phyloP scores from a whole-genome alignment of 2,797 vertebrate genomes.

The Sphenodon punctatus region DNA sequence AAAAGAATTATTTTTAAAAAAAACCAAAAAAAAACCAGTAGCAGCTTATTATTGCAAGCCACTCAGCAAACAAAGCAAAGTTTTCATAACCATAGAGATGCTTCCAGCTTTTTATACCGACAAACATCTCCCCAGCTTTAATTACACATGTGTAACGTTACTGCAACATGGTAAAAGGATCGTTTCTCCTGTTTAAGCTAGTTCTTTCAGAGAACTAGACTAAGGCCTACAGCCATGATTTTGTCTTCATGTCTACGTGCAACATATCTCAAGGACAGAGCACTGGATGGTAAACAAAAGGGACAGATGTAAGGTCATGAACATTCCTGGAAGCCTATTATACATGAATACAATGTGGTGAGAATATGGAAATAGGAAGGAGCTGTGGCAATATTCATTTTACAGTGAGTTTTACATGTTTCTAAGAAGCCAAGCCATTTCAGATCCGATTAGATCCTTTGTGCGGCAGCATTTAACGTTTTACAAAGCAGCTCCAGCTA shows the following conservation, averaged over 20 bases:
- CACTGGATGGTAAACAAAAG: slow-evolving; percentile 72
- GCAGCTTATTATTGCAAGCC: neutral
- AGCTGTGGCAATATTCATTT: slow-evolving; percentile 54
- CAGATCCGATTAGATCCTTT: slow-evolving; percentile 55
- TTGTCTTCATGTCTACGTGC: slow-evolving; percentile 57
- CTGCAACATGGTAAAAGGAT: neutral
- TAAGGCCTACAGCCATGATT: slow-evolving; percentile 64
- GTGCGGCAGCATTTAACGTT: slow-evolving; percentile 34
- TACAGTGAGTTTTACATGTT: slow-evolving; percentile 43
- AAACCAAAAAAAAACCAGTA: neutral
- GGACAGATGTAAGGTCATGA: slow-evolving; percentile 72
- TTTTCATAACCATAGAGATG: neutral
- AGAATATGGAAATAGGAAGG: slow-evolving; percentile 55
- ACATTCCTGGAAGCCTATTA: slow-evolving; percentile 70
- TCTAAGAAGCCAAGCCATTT: slow-evolving; percentile 41
- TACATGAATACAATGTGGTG: slow-evolving; percentile 53
- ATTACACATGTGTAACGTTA: neutral
- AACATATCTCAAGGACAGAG: slow-evolving; percentile 72
- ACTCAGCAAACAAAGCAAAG: neutral
- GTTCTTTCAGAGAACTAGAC: slow-evolving; percentile 47
- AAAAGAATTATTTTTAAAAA: neutral
- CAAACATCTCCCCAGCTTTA: too few species aligned
- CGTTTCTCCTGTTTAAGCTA: slow-evolving; percentile 8
- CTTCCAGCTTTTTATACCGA: neutral
- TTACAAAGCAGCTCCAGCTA: slow-evolving; percentile 47